These are phyloP conservation scores for Sipha maydis DNA, from an alignment of 2,888 invertebrate species.

Conservation along the genomic window DNA sequence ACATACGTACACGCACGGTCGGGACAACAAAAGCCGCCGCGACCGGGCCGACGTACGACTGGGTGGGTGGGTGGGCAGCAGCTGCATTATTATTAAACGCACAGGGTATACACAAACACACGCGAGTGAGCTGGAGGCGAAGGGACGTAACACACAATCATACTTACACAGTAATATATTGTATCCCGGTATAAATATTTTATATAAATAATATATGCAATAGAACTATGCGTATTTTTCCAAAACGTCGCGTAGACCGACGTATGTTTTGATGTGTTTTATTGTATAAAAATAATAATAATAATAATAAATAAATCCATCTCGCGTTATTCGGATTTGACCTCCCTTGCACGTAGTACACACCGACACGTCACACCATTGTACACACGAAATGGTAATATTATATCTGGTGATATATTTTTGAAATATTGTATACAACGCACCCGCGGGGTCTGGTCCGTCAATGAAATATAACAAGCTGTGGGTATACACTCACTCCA, in stretches of 20 bases:
- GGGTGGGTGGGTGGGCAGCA: not conserved
- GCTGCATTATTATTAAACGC: constrained; percentile 42
- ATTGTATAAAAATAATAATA: not conserved
- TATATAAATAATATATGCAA: too few species aligned
- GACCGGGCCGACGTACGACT: not conserved
- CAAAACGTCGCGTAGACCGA: not conserved
- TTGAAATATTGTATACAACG: not conserved
- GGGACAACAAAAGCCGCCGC: not conserved
- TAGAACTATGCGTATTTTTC: not conserved
- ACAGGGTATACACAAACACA: not conserved
- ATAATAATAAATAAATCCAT: constrained; percentile 5
- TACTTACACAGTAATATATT: too few species aligned
- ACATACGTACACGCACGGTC: too few species aligned
- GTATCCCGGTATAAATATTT: too few species aligned
- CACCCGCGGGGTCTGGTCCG: not conserved
- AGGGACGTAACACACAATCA: too few species aligned
- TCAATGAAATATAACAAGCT: not conserved
- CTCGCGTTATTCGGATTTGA: not conserved
- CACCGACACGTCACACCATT: not conserved
- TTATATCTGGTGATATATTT: not conserved
- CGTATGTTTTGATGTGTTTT: constrained; percentile 3
- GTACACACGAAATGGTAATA: too few species aligned
- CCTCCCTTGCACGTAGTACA: not conserved
- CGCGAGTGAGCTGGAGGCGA: not conserved
- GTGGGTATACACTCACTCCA: not conserved